Percentiles rank a stretch among this genome's conserved stretches.
Conservation (phyloP, 2,797 vertebrate genomes). For the Antrozous pallidus region DNA sequence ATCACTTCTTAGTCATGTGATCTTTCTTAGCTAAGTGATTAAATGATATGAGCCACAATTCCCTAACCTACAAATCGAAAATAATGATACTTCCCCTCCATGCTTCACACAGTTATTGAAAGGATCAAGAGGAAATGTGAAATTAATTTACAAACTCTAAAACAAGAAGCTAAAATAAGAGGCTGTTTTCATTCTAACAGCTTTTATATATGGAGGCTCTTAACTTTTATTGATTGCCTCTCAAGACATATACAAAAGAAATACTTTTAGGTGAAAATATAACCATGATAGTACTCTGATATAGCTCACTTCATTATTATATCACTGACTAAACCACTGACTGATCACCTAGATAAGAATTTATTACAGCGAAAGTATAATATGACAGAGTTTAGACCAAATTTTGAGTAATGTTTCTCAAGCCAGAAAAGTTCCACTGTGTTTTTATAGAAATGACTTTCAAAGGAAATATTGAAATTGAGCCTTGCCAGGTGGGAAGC, state of each 20-base stretch:
- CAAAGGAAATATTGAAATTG: neutral
- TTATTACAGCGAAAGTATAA: neutral
- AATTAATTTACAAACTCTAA: constrained; percentile 30
- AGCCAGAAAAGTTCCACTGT: neutral
- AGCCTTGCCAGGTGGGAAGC: neutral
- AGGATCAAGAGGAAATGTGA: neutral
- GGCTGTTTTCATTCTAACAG: neutral
- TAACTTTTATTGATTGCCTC: constrained; percentile 1
- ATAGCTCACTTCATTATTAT: neutral
- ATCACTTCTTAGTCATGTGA: neutral
- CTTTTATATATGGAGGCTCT: neutral
- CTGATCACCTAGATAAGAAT: neutral
- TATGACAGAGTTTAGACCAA: neutral
- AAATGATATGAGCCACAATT: neutral
- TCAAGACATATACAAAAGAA: neutral
- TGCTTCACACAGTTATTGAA: neutral
- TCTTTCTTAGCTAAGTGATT: neutral
- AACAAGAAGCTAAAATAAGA: neutral
- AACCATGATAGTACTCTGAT: neutral
- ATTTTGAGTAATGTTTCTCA: neutral
- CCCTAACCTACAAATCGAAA: constrained; percentile 23
- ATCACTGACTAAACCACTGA: neutral
- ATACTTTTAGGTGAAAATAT: constrained; percentile 25
- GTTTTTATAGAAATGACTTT: neutral
- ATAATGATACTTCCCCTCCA: neutral